Percentiles rank a stretch among this genome's conserved stretches.
phyloP scores from a whole-genome alignment of 2,113 vertebrate genomes.

The Clarias gariepinus region DNA sequence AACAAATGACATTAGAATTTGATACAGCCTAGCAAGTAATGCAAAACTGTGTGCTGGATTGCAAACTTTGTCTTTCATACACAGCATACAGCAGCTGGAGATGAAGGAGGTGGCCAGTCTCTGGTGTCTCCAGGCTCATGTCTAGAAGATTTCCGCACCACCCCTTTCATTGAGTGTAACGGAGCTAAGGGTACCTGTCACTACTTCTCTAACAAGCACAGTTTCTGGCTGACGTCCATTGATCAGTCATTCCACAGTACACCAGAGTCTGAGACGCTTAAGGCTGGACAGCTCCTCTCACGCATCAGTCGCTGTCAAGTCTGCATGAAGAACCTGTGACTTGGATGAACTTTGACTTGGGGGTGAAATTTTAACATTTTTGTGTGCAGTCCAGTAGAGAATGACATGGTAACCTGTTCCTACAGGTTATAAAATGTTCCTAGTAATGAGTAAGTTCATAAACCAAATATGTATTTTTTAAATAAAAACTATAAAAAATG shows the following conservation, averaged over 20 bases:
- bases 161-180: constrained; percentile 96
- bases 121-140: constrained; percentile 95
- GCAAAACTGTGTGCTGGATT: not conserved
- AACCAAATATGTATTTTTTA: constrained; percentile 2
- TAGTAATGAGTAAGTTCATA: not conserved
- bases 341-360: constrained; percentile 34
- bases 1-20: not conserved
- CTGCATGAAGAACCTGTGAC: constrained; percentile 98
- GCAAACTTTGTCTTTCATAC: not conserved
- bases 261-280: constrained; percentile 83
- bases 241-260: constrained; percentile 83
- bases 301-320: constrained; percentile 98
- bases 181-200: constrained; percentile 93
- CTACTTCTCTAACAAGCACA: constrained; percentile 96
- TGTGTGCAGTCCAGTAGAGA: not conserved
- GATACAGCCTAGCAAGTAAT: not conserved
- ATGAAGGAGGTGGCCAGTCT: constrained; percentile 92
- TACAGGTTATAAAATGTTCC: not conserved
- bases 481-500: not conserved
- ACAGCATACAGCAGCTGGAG: constrained; percentile 94
- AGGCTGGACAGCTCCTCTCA: constrained; percentile 90
- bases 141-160: constrained; percentile 94
- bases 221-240: constrained; percentile 93
- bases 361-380: constrained; percentile 5
- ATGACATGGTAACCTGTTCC: not conserved